Base-by-base conservation (phyloP, 23 tunicate genomes). In the Styela plicata region DNA sequence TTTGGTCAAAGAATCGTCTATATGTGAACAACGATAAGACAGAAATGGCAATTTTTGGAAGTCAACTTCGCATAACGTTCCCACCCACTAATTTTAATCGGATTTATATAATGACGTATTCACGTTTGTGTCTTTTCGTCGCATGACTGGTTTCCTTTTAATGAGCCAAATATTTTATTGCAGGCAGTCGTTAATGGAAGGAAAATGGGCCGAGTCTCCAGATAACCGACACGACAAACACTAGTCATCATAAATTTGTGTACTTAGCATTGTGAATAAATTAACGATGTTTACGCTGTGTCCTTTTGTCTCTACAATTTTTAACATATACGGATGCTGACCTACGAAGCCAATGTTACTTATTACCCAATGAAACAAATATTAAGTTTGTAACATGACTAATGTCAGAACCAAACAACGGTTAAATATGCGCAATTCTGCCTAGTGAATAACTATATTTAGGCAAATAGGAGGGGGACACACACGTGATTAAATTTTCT, bases 91-190 rank as follows among this genome's bases (percentile, higher is more conserved):
- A 44, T 44, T 44, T 44, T 44, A 44, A 44, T 44, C 57, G 57
- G 57, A 44, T 44, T 44, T 44, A 44, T 44, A 44, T 13, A 44
- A 44, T 44, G 57, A 44, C 57, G 57, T 44, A 44, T 44, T 13
- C 57, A 44, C 57, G 57, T 44, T 53, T 26, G 65, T 13, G 81
- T 76, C 66, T 27, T 33, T 24, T 53, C 66, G 65, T 76, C 77
- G 81, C 66, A 76, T 76, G 81, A 76, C 81, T 76, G 81, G 81
- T 76, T 76, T 76, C 81, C 81, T 76, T 27, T 67, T 76, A 25
- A 76, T 32, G 37, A 32, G 77, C 34, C 36, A 30, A 71, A 34
- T 18, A 21, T 71, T 71, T 71, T 71, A 71, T 32, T 71, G 77
- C 77, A 30, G 36, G 18, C 35, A 5, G 37, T 30, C 35, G 34